Conservation (phyloP, 2,888 invertebrate species). For the Formica aserva region DNA sequence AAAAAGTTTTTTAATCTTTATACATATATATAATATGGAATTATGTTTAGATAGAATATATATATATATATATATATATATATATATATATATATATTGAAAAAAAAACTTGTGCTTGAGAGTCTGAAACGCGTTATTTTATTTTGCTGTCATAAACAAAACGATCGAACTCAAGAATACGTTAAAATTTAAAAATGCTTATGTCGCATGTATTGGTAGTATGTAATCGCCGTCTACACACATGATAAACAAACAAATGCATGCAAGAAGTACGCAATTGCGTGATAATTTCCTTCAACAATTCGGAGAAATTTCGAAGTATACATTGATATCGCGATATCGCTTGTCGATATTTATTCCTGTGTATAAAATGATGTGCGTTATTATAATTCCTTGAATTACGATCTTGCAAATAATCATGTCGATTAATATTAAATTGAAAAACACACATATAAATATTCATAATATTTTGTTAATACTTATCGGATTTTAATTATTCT, state of each 20-base stretch:
- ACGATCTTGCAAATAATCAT: conserved; percentile 9
- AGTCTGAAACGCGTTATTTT: not conserved
- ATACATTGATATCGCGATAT: conserved; percentile 5
- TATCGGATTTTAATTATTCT: not conserved
- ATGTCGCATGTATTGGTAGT: conserved; percentile 12
- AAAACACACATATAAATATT: not conserved
- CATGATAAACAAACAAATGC: conserved; percentile 53
- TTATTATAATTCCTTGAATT: not conserved
- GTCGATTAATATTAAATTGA: conserved; percentile 12
- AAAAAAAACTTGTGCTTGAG: not conserved
- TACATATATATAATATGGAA: not conserved
- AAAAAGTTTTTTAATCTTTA: not conserved
- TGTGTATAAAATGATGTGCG: conserved; percentile 20
- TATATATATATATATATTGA: not conserved
- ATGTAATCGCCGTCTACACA: conserved; percentile 26
- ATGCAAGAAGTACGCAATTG: conserved; percentile 65
- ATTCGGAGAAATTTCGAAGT: conserved; percentile 51
- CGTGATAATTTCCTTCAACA: conserved; percentile 65
- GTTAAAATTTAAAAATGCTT: conserved; percentile 52
- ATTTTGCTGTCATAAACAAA: not conserved
- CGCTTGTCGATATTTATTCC: conserved; percentile 29
- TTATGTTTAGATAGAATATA: not conserved
- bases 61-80: not conserved
- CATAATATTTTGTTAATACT: not conserved
- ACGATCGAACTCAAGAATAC: not conserved